Evolutionary conservation across 1,140 invertebrate species (phyloP), one percentile per base, ranked within the genome.

Genomic region (Cyclina sinensis): DNA sequence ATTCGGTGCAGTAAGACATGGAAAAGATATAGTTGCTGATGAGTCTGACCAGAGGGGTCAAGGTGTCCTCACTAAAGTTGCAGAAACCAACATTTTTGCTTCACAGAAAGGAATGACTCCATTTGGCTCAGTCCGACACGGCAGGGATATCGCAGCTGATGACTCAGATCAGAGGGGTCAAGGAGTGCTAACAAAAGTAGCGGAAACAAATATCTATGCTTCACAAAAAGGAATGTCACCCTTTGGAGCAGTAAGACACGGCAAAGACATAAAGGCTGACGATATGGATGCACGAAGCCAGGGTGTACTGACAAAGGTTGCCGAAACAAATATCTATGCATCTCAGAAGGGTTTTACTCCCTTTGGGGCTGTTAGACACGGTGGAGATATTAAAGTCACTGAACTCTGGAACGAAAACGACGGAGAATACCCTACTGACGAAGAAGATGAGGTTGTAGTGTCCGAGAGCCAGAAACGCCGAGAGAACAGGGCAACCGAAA

Each of bases 161-260:
- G 91, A 94, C 12, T 88, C 91, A 46, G 85, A 86, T 39, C 48
- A 70, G 32, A 91, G 86, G 14, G 98, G 98, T 3, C 96, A 99
- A 91, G 96, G 97, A 0, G 97, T 99, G 62, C 98, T 99, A 90
- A 98, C 98, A 88, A 96, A 99, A 0, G 98, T 99, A 95, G 98
- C 98, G 70, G 98, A 98, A 62, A 97, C 97, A 68, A 99, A 99
- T 62, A 98, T 98, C 95, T 95, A 94, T 39, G 98, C 98, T 89
- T 98, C 96, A 93, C 98, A 99, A 96, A 98, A 97, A 93, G 98
- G 98, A 39, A 98, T 99, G 93, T 98, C 98, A 14, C n/a, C 65
- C 35, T 88, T 88, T 59, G 86, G 86, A 12, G 39, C 86, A 21
- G 80, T 88, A 12, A 62, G 86, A 54, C 86, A 88, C 54, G 80